Conservation (phyloP, 2,888 invertebrate species). For the Caenorhabditis sp. region DNA sequence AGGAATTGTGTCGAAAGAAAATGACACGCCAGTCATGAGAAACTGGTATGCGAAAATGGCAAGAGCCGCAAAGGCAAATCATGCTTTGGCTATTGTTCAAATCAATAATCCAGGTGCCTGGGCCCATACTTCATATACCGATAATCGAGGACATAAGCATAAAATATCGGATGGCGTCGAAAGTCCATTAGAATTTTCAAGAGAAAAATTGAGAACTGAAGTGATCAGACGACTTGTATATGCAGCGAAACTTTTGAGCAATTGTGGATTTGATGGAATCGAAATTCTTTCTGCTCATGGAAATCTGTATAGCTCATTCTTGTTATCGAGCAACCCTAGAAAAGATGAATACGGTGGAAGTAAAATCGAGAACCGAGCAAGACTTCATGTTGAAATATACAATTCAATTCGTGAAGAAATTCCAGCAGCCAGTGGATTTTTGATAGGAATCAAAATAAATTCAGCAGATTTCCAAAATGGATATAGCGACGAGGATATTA, state of each 20-base stretch:
- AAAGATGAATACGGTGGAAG: slow-evolving; percentile 34
- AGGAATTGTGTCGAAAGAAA: slow-evolving; percentile 38
- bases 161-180: slow-evolving; percentile 42
- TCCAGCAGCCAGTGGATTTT: slow-evolving; percentile 33
- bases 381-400: slow-evolving; percentile 26
- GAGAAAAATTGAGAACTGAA: slow-evolving; percentile 41
- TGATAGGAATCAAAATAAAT: slow-evolving; percentile 33
- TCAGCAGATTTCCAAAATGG: slow-evolving; percentile 38
- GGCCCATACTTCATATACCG: slow-evolving; percentile 30
- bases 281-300: slow-evolving; percentile 35
- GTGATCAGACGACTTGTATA: slow-evolving; percentile 54
- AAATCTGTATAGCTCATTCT: slow-evolving; percentile 35
- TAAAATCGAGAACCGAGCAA: slow-evolving; percentile 19
- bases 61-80: slow-evolving; percentile 36
- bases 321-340: slow-evolving; percentile 28
- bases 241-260: slow-evolving; percentile 26
- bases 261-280: slow-evolving; percentile 38
- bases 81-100: slow-evolving; percentile 48
- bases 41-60: slow-evolving; percentile 35
- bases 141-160: slow-evolving; percentile 20
- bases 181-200: slow-evolving; percentile 41
- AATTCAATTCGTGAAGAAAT: slow-evolving; percentile 30
- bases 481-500: slow-evolving; percentile 17
- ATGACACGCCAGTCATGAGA: slow-evolving; percentile 34
- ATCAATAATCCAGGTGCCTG: slow-evolving; percentile 36